Base-by-base conservation (phyloP, 2,888 invertebrate species). In the Latheticus oryzae region DNA sequence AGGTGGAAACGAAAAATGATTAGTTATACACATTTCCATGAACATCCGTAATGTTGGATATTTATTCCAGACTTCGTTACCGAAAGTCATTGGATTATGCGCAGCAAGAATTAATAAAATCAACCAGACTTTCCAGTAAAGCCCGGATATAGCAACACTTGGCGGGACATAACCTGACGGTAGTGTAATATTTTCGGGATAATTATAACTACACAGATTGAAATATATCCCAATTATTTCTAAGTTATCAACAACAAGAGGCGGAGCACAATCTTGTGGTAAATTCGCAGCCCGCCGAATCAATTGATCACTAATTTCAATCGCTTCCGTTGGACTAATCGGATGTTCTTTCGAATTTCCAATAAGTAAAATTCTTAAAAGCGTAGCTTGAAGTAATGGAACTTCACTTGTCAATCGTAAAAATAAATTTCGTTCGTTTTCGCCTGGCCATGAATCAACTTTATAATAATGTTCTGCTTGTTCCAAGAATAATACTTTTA, bases 21-120 rank as follows among this genome's bases (percentile, higher is more conserved):
- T 86, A 70, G 97, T 97, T 74, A 97, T 97, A 70, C 95, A 94
- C 89, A 95, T 95, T 81, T 97, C 97, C 85, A 97, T 95, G 63
- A 97, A 83, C 70, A 90, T 89, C 60, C 92, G 84, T 63, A 97
- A 84, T 38, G 92, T 96, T 9, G 97, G 95, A 81, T 96, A 97
- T 65, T 89, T 88, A 68, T 89, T 87, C 89, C 96, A 96, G 21
- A 92, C 93, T 48, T 90, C 82, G 63, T 87, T 87, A 5, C 97
- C 97, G 79, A 96, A 91, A 7, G 87, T 86, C 0, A 85, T 81
- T 0, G 97, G 95, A 84, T 97, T 97, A 79, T 96, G 96, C 0
- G 97, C 95, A 8, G 93, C 89, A 62, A 97, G 80, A 79, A 96
- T 90, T 28, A 95, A 79, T 65, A 97, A 81, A 72, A 94, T 87